Percentiles rank a stretch among this genome's conserved stretches.
Conservation (phyloP, 2,888 invertebrate genomes). For the Blastobasis lacticolella region DNA sequence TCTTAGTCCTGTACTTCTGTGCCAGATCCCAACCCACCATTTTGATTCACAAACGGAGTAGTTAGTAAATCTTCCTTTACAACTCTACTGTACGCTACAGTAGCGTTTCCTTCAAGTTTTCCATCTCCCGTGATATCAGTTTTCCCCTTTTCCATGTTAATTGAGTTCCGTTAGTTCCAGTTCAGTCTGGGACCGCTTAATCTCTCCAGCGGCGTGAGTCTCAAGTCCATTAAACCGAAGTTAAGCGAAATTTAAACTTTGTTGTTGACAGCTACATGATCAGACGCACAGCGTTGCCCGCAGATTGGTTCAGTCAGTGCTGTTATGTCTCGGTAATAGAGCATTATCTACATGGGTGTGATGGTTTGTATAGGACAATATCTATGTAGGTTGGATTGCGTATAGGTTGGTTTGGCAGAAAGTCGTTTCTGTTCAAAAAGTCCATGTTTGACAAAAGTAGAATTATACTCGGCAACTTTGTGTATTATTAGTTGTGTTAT, state of each 20-base stretch:
- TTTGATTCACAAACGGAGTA: no score
- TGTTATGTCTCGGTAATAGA: background rate
- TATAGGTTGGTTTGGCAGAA: no score
- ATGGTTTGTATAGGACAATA: no score
- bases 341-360: no score
- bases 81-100: background rate
- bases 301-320: background rate
- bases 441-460: no score
- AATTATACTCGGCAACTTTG: no score
- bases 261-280: slow-evolving; percentile 31
- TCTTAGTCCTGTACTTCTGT: no score
- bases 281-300: slow-evolving; percentile 9
- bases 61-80: no score
- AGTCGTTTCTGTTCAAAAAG: no score
- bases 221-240: slow-evolving; percentile 33
- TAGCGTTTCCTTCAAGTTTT: background rate
- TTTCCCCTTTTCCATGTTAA: slow-evolving; percentile 23
- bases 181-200: slow-evolving; percentile 29
- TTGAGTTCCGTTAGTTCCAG: slow-evolving; percentile 24
- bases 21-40: no score
- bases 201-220: slow-evolving; percentile 14
- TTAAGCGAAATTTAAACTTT: slow-evolving; percentile 28
- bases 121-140: background rate
- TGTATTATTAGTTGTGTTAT: no score
- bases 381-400: no score